Conservation (phyloP, 1,140 invertebrate species). For the Aphis gossypii region DNA sequence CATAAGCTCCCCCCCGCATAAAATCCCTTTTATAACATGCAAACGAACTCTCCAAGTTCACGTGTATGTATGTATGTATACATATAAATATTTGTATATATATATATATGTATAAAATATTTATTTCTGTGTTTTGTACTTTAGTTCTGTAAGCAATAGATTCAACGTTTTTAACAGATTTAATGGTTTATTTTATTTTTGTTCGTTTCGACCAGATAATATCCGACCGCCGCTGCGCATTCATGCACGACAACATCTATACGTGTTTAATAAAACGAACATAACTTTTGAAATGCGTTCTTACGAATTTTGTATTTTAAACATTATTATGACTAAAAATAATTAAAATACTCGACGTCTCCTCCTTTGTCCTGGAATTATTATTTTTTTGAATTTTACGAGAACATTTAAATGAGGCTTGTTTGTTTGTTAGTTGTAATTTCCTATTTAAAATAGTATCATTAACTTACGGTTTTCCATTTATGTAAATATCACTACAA, state of each 20-base stretch:
- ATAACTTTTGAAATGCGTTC: neutral
- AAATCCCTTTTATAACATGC: neutral
- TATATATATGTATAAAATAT: neutral
- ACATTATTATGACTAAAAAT: neutral
- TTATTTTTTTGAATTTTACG: neutral
- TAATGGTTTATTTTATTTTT: neutral
- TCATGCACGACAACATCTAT: neutral
- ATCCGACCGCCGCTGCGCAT: neutral
- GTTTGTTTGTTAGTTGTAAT: neutral
- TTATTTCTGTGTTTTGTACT: neutral
- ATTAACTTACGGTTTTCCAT: neutral
- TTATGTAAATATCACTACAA: neutral
- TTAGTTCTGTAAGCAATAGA: neutral
- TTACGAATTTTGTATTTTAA: neutral
- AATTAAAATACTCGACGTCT: neutral
- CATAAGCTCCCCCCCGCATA: neutral
- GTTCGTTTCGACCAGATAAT: neutral
- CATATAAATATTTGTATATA: neutral
- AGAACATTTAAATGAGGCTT: neutral
- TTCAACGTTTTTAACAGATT: neutral
- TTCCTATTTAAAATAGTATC: neutral
- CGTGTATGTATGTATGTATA: neutral
- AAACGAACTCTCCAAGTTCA: neutral
- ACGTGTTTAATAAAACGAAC: neutral
- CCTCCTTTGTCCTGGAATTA: neutral